Evolutionary conservation across 2,888 invertebrate genomes (phyloP).

Genomic region (Platycheirus albimanus): DNA sequence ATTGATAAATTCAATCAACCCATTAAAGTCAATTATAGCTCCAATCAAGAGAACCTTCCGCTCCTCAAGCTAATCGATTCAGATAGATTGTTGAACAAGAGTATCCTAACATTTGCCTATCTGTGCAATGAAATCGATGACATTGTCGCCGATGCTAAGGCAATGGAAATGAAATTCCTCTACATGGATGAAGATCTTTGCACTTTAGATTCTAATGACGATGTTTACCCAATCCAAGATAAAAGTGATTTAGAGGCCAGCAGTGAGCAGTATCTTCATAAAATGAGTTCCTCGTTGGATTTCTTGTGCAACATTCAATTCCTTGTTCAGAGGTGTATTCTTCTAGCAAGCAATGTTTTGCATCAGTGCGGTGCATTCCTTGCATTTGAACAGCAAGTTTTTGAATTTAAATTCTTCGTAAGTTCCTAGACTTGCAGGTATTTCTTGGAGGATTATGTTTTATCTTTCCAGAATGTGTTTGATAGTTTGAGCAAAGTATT

Average conservation of each 20-base stretch:
- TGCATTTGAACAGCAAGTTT: constrained; percentile 82
- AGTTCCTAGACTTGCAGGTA: constrained; percentile 32
- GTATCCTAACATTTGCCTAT: constrained; percentile 90
- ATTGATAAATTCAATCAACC: constrained; percentile 68
- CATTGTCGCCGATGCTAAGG: constrained; percentile 87
- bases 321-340: constrained; percentile 88
- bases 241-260: constrained; percentile 70
- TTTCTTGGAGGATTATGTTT: neutral
- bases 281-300: constrained; percentile 85
- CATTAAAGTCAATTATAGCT: constrained; percentile 76
- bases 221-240: constrained; percentile 45
- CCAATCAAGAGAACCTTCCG: constrained; percentile 85
- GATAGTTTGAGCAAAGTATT: constrained; percentile 87
- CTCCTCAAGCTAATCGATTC: constrained; percentile 89
- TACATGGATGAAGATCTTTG: constrained; percentile 79
- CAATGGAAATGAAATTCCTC: constrained; percentile 83
- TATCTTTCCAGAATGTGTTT: constrained; percentile 78
- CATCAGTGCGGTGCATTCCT: constrained; percentile 89
- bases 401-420: constrained; percentile 78
- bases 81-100: constrained; percentile 90
- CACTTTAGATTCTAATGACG: constrained; percentile 32
- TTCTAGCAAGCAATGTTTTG: constrained; percentile 88
- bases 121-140: constrained; percentile 90
- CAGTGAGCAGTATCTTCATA: constrained; percentile 76
- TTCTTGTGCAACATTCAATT: constrained; percentile 86